Evolutionary conservation across 1,140 invertebrate genomes (phyloP).

Genomic region (Drosophila kurseongensis): DNA sequence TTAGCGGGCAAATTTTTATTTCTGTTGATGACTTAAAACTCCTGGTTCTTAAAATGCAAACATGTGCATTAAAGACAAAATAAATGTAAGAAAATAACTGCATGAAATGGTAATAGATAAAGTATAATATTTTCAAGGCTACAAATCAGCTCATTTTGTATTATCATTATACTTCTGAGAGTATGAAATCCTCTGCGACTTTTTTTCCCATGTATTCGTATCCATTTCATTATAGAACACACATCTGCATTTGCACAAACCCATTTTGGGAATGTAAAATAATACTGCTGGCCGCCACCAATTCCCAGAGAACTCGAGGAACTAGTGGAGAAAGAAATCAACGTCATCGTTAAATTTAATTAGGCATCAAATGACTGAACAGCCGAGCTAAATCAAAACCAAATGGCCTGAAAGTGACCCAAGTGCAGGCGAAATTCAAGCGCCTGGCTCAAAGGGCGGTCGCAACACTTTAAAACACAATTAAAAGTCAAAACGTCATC

Average conservation of each 20-base stretch:
- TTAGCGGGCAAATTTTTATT: background rate
- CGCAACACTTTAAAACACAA: conserved; percentile 79
- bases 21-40: too few relatives aligned
- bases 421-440: conserved; percentile 24
- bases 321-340: conserved; percentile 50
- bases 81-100: too few relatives aligned
- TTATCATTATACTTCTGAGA: too few relatives aligned
- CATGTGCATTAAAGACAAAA: background rate
- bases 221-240: conserved; percentile 14
- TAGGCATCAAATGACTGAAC: conserved; percentile 81
- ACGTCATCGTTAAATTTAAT: conserved; percentile 83
- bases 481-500: conserved; percentile 79
- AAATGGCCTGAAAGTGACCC: conserved; percentile 73
- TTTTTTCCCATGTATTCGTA: conserved; percentile 3
- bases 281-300: conserved; percentile 22
- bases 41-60: too few relatives aligned
- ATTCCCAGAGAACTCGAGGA: background rate
- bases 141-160: too few relatives aligned
- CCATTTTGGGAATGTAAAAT: conserved; percentile 41
- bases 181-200: background rate
- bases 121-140: too few relatives aligned
- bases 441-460: conserved; percentile 1
- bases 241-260: conserved; percentile 6
- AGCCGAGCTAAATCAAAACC: conserved; percentile 72
- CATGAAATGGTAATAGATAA: too few relatives aligned